Base-by-base conservation (phyloP, 2,113 vertebrate species). In the Sminthopsis crassicaudata region DNA sequence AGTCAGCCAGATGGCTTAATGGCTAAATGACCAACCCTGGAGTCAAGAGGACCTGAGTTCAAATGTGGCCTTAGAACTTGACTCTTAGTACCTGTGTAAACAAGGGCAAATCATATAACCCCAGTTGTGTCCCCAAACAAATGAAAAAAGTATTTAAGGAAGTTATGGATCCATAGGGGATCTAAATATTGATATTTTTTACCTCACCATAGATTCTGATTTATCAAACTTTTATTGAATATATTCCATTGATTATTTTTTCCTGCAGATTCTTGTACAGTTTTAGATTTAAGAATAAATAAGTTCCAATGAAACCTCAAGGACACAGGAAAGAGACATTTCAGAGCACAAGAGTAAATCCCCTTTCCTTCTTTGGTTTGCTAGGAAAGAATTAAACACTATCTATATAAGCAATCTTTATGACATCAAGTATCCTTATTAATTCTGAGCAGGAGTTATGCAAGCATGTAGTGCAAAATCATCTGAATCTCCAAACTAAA, bases 401-500 rank as follows among this genome's bases (percentile, higher is more conserved):
- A 84, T 6, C n/a, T 84, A 84, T 42, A 22, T 84, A 84, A 84
- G 67, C n/a, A 42, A 84, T 42, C 36, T 16, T 6, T n/a, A 84
- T 42, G 6, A 23, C 19, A 22, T 84, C 19, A 84, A 8, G 1
- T 36, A 36, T 30, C 90, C 50, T 91, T 88, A 92, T 16, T 51
- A 46, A 46, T 6, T 12, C 7, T 22, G 67, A 84, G 16, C 25
- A 42, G 25, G 84, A 91, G 27, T 92, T 94, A 95, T 2, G 46
- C 1, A 96, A 60, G 55, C 12, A 95, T 2, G 0, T 93, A n/a
- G 93, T 92, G 24, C 89, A 2, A 94, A 92, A 96, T 94, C 10
- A 30, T 91, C 11, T 95, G 30, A 19, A 84, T 92, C 92, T 96
- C 54, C 24, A 91, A 84, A 42, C 23, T 95, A 19, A 6, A 93